These are phyloP conservation scores for Sceloporus undulatus DNA, from an alignment of 2,113 vertebrate genomes.

Conservation along the genomic window DNA sequence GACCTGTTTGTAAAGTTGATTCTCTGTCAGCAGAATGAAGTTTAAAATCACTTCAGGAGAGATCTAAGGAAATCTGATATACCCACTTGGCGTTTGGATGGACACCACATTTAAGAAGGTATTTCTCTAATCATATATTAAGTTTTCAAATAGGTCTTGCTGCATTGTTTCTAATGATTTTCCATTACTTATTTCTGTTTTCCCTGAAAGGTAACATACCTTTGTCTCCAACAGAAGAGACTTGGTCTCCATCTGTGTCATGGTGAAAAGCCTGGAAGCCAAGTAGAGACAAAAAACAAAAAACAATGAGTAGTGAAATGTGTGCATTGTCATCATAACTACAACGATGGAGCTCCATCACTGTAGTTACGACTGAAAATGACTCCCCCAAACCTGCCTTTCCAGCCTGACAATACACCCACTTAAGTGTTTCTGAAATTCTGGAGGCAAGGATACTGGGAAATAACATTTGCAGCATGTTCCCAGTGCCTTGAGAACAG, in stretches of 20 bases:
- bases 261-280: neutral
- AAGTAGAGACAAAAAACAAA: neutral
- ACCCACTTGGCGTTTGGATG: slow-evolving; percentile 56
- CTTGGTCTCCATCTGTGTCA: neutral
- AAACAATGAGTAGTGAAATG: neutral
- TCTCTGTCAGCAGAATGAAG: slow-evolving; percentile 56
- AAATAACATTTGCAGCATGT: too few relatives aligned
- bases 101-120: slow-evolving; percentile 67
- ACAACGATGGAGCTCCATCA: too few relatives aligned
- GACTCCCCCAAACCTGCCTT: too few relatives aligned
- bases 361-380: too few relatives aligned
- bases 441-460: too few relatives aligned
- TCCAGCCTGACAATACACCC: too few relatives aligned
- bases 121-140: slow-evolving; percentile 75
- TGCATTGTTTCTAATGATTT: slow-evolving; percentile 61
- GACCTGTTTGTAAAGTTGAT: slow-evolving; percentile 70
- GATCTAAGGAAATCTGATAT: slow-evolving; percentile 69
- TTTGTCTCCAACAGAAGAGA: neutral
- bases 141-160: slow-evolving; percentile 70
- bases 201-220: slow-evolving; percentile 32
- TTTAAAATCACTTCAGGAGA: slow-evolving; percentile 45
- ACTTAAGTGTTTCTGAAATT: too few relatives aligned
- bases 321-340: too few relatives aligned
- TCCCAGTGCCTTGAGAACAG: too few relatives aligned
- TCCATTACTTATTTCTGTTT: slow-evolving; percentile 53